A percentile compares a stretch with the other conserved stretches of the same genome.
phyloP scores from a whole-genome alignment of 2,888 invertebrate species.

The Apamea crenata region DNA sequence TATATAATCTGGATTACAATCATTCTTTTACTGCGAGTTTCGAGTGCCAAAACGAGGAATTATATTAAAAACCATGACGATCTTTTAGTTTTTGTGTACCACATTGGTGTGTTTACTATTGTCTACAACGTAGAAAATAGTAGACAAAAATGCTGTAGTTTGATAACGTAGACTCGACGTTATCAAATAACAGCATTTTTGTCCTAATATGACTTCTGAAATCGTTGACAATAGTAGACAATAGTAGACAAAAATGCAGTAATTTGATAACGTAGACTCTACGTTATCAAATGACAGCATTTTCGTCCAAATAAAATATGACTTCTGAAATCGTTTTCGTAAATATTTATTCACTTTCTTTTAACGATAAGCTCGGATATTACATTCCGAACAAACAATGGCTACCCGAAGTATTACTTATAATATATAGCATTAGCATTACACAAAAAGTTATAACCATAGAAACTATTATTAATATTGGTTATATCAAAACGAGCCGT shows the following conservation, averaged over 20 bases:
- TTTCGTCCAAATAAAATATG: background rate
- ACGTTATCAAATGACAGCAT: background rate
- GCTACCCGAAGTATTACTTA: background rate
- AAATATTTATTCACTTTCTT: background rate
- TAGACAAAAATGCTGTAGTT: too few relatives aligned
- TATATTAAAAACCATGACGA: background rate
- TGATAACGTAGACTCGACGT: background rate
- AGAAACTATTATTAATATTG: background rate
- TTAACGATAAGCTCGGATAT: background rate
- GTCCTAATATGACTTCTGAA: background rate
- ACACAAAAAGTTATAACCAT: slow-evolving; percentile 8
- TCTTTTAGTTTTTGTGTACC: background rate
- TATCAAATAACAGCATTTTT: background rate
- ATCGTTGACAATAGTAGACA: background rate
- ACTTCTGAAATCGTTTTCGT: background rate
- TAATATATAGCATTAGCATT: background rate
- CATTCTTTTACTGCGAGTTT: background rate
- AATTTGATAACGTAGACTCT: too few relatives aligned
- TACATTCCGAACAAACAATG: background rate
- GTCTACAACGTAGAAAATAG: too few relatives aligned
- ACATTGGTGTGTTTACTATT: too few relatives aligned
- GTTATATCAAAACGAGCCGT: slow-evolving; percentile 15
- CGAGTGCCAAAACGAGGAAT: too few relatives aligned
- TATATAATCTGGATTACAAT: background rate
- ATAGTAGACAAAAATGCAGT: too few relatives aligned